Conservation (phyloP, 2,113 vertebrate genomes). For the Loxodonta africana region DNA sequence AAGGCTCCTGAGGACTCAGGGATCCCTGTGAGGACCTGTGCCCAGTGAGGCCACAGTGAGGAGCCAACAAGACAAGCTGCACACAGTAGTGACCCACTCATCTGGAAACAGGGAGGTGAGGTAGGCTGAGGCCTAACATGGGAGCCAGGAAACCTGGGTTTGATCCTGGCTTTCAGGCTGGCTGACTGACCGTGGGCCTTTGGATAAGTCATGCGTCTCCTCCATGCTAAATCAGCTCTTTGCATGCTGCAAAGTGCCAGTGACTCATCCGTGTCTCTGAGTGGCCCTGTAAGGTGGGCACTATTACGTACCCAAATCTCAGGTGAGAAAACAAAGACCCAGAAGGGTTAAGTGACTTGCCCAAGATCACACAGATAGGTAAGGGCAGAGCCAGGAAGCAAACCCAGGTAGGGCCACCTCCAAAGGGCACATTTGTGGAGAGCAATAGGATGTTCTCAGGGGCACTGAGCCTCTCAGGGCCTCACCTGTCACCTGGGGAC, state of each 20-base stretch:
- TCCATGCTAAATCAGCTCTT: not conserved
- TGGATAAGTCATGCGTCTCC: not conserved
- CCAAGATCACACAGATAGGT: not conserved
- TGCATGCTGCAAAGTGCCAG: rapidly evolving
- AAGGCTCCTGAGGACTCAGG: not conserved
- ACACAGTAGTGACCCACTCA: rapidly evolving
- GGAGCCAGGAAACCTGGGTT: rapidly evolving
- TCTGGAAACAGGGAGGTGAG: not conserved
- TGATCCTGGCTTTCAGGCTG: not conserved
- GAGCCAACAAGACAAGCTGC: not conserved
- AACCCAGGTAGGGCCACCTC: not conserved
- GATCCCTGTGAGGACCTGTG: not conserved
- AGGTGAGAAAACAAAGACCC: not conserved
- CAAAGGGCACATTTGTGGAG: not conserved
- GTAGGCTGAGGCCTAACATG: not conserved
- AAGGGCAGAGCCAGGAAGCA: not conserved
- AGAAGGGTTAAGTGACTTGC: rapidly evolving
- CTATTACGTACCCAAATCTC: not conserved
- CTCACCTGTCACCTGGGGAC: not conserved
- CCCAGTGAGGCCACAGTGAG: not conserved
- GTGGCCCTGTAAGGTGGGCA: not conserved
- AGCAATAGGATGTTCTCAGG: not conserved
- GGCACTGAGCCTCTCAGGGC: rapidly evolving
- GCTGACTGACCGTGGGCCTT: not conserved
- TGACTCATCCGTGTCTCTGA: not conserved